phyloP scores from a whole-genome alignment of 2,797 vertebrate species.

The Crenichthys baileyi region DNA sequence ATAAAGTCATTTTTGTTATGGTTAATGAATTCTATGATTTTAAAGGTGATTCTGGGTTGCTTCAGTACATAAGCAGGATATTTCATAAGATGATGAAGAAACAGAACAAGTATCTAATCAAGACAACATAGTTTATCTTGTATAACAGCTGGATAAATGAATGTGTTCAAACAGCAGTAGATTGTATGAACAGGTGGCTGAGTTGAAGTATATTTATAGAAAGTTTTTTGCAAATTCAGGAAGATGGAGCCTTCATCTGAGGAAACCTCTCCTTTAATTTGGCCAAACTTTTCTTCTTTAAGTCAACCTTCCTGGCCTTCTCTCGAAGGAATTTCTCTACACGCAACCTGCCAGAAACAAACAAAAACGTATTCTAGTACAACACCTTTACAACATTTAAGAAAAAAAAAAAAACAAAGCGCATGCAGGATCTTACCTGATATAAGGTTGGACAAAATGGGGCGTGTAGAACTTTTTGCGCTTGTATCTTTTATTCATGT shows the following conservation, averaged over 20 bases:
- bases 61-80: background rate
- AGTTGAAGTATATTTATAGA: background rate
- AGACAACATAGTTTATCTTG: slow-evolving; percentile 22
- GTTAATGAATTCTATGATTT: slow-evolving; percentile 11
- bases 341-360: slow-evolving; percentile 80
- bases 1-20: slow-evolving; percentile 68
- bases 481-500: slow-evolving; percentile 88
- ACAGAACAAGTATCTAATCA: slow-evolving; percentile 1
- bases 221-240: slow-evolving; percentile 31
- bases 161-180: slow-evolving; percentile 15
- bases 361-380: background rate
- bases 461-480: slow-evolving; percentile 88
- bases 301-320: slow-evolving; percentile 59
- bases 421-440: slow-evolving; percentile 80
- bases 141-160: slow-evolving; percentile 32
- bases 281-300: slow-evolving; percentile 63
- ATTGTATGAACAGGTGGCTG: background rate
- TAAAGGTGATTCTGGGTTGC: background rate
- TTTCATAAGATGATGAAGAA: slow-evolving; percentile 17
- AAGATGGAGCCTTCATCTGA: slow-evolving; percentile 68
- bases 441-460: slow-evolving; percentile 82
- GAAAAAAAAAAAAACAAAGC: background rate
- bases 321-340: slow-evolving; percentile 81
- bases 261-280: slow-evolving; percentile 82
- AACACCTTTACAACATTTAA: background rate